Conservation (phyloP, 2,113 vertebrate genomes). For the Salvelinus namaycush region DNA sequence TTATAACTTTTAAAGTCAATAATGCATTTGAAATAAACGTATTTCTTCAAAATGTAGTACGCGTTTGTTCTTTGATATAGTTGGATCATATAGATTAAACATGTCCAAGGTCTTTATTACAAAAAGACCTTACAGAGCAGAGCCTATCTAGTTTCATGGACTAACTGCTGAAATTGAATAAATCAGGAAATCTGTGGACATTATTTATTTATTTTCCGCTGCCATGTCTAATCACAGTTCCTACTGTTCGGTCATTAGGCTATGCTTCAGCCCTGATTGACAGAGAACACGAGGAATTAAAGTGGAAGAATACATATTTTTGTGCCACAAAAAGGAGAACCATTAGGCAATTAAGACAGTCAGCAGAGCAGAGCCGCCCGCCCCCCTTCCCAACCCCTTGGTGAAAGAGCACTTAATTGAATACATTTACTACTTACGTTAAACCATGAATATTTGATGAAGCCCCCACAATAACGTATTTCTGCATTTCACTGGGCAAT, state of each 20-base stretch:
- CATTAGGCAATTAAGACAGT: constrained; percentile 93
- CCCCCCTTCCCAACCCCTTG: constrained; percentile 27
- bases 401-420: constrained; percentile 97
- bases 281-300: constrained; percentile 50
- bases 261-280: constrained; percentile 45
- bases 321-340: constrained; percentile 70
- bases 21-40: neutral
- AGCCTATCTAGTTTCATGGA: too few species aligned
- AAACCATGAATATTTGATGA: constrained; percentile 99
- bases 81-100: too few species aligned
- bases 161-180: neutral
- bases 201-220: neutral
- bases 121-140: too few species aligned
- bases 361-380: constrained; percentile 90
- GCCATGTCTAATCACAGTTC: constrained; percentile 40
- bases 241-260: constrained; percentile 57
- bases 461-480: constrained; percentile 97
- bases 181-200: neutral
- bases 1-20: neutral
- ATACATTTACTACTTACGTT: constrained; percentile 99
- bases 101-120: too few species aligned
- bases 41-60: too few species aligned
- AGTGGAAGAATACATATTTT: constrained; percentile 58
- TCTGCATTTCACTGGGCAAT: constrained; percentile 98
- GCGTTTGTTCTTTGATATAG: too few species aligned